Base-by-base conservation (phyloP, 2,888 invertebrate genomes). In the Melanostoma scalare region DNA sequence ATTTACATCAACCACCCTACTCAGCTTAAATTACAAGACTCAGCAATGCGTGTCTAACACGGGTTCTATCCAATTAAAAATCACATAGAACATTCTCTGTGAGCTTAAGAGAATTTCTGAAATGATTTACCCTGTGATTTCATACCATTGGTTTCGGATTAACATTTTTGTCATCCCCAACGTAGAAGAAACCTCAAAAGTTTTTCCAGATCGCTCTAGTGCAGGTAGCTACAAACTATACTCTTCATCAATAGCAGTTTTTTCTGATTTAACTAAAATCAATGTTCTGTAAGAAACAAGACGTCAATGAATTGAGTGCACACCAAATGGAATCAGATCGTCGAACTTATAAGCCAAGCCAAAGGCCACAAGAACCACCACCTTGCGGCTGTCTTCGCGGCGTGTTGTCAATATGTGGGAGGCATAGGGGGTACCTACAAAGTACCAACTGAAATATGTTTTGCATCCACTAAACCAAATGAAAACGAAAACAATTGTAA, bases 341-440 rank as follows among this genome's bases (percentile, higher is more conserved):
- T 44, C 73, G 78, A 82, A 82, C 82, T 74, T 72, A 69, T 73
- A 82, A 82, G 63, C 78, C 55, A 36, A 69, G 63, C 58, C 63
- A 82, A 82, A 82, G 82, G 82, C 82, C 82, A 78, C 69, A 65
- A 72, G 67, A 72, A 65, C 53, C 56, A 60, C 20, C 53, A 52
- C 50, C 42, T 58, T 53, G 48, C 31, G 46, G 8, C 53, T 55
- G 20, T 30, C 8, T 3, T 4, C 6, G 33, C 40, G 33, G 9
- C 9, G 35, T 40, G 6, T 55, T 33, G 58, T 30, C 2, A 46
- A 30, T 9, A 1, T 68, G 78, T 82, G 82, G 82, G 82, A 78
- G 73, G 60, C 9, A 31, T 52, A 53, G 4, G 46, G 35, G 33
- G 44, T 48, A n/a, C n/a, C n/a, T n/a, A n/a, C n/a, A n/a, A n/a